Base-by-base conservation (phyloP, 2,113 vertebrate species). In the Parus major region DNA sequence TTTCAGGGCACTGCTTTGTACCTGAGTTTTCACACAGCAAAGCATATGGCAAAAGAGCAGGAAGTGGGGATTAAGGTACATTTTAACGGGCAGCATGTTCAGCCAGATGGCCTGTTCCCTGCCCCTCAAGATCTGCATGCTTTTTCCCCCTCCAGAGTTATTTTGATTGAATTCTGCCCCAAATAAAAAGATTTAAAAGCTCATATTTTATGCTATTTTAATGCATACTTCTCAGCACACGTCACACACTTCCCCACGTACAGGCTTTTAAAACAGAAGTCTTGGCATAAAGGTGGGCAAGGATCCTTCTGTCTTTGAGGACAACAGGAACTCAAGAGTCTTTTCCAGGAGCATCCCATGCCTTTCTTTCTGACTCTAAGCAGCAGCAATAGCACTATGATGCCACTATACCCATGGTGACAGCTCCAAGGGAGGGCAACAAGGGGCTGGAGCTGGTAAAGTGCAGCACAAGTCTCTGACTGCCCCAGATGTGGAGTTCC, bases 1-100 rank as follows among this genome's bases (percentile, higher is more conserved):
- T 93, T 97, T 95, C 72, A 90, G 95, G 88, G 86, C 73, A 88
- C 52, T 11, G 27, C 93, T 95, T 92, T 95, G 88, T 93, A 96
- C 78, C 84, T 95, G 88, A 87, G 80, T 93, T 90, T 89, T 90
- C 87, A 73, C 88, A 92, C 90, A 89, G 84, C 68, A 88, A 94
- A 95, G 85, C 95, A 94, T 93, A 91, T 93, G 94, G 96, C 35
- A 59, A 87, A 94, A 82, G 84, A 91, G 79, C 95, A 97, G 95
- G 93, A 95, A 96, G 90, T 42, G 31, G 73, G 97, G 96, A 97
- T 97, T 97, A 97, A 95, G 95, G 90, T 92, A 64, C 89, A 88
- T 91, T 97, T 96, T 97, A 97, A 97, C 22, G 0, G 92, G 93
- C 47, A 4, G 90, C 75, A 36, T 89, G 92, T 92, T 95, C 88